A percentile compares a stretch with the other conserved stretches of the same genome.
phyloP scores from a whole-genome alignment of 2,888 invertebrate species.

The Neoitamus cyanurus region DNA sequence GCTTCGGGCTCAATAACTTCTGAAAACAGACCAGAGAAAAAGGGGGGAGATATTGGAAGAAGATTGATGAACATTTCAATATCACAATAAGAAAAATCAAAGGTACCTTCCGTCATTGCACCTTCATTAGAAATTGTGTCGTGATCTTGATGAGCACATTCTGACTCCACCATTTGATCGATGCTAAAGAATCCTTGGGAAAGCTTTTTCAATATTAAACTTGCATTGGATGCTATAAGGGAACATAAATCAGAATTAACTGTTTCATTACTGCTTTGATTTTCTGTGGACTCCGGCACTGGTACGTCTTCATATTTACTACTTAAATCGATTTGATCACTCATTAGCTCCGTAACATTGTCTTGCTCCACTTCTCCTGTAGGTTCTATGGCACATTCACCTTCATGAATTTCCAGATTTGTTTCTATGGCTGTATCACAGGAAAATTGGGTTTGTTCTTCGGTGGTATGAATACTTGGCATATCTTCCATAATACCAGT shows the following conservation, averaged over 20 bases:
- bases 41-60: not conserved
- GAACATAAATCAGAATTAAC: conserved; percentile 8
- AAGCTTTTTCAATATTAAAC: not conserved
- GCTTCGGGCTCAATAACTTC: not conserved
- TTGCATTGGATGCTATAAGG: not conserved
- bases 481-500: not conserved
- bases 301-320: not conserved
- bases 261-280: not conserved
- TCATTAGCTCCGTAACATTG: not conserved
- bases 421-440: not conserved
- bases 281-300: not conserved
- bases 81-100: not conserved
- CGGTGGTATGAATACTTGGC: not conserved
- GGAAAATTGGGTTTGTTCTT: not conserved
- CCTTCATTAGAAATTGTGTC: not conserved
- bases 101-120: not conserved
- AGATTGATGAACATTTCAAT: not conserved
- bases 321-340: not conserved
- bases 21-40: not conserved
- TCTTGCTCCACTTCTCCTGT: not conserved
- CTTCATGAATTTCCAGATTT: not conserved
- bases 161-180: not conserved
- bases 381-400: not conserved
- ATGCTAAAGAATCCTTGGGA: not conserved
- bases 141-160: not conserved